A percentile compares a stretch with the other conserved stretches of the same genome.
phyloP scores from a whole-genome alignment of 2,797 vertebrate genomes.

The Xenopus petersii region DNA sequence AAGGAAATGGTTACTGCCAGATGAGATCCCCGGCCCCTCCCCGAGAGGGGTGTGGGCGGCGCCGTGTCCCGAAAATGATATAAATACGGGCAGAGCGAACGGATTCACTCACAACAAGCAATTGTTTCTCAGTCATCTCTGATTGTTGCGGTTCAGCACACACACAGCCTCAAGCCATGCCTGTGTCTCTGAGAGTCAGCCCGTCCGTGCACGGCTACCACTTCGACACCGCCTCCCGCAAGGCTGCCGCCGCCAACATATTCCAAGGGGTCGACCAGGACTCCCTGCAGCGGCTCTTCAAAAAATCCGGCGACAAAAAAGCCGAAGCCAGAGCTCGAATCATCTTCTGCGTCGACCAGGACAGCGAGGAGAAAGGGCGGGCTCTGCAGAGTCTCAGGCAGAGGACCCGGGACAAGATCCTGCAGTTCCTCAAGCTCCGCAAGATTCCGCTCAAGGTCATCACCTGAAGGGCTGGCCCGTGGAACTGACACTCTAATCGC shows the following conservation, averaged over 20 bases:
- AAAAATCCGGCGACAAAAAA: slow-evolving; percentile 90
- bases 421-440: slow-evolving; percentile 83
- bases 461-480: slow-evolving; percentile 64
- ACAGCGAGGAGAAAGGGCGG: slow-evolving; percentile 83
- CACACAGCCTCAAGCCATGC: slow-evolving; percentile 56
- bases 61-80: neutral
- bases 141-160: too few species aligned
- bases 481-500: slow-evolving; percentile 27
- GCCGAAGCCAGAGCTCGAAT: slow-evolving; percentile 91
- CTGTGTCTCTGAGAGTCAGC: slow-evolving; percentile 80
- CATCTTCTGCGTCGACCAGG: slow-evolving; percentile 85
- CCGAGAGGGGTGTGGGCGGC: neutral
- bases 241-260: slow-evolving; percentile 87
- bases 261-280: slow-evolving; percentile 88
- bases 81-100: neutral
- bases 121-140: too few species aligned
- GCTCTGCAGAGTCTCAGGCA: slow-evolving; percentile 91
- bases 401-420: slow-evolving; percentile 91
- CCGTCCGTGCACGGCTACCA: slow-evolving; percentile 80
- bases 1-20: too few species aligned
- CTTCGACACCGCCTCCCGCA: slow-evolving; percentile 90
- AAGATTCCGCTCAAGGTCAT: slow-evolving; percentile 71
- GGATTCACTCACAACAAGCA: too few species aligned
- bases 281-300: slow-evolving; percentile 85
- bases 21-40: too few species aligned